A percentile compares a stretch with the other conserved stretches of the same genome.
Conservation (phyloP, 37 sponge, comb jelly and placozoan species). For the Agelas oroides region DNA sequence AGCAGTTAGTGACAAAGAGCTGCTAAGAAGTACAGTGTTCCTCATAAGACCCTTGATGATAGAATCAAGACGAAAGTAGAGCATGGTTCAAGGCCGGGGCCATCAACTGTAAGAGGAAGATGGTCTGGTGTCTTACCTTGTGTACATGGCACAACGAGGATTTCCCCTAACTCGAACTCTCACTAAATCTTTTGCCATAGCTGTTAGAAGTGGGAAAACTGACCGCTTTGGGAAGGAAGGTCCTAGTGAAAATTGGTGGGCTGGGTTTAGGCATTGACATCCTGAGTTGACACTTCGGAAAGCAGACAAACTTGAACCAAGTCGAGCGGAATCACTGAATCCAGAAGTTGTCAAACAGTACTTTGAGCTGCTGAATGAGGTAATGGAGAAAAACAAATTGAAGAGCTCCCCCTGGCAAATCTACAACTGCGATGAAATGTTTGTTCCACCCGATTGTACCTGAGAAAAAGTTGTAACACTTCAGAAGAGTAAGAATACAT, state of each 20-base stretch:
- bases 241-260: conserved; percentile 11
- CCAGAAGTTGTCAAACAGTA: not conserved
- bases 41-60: conserved; percentile 14
- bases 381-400: conserved; percentile 2
- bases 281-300: too few species aligned
- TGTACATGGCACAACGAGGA: too few species aligned
- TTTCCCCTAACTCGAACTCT: too few species aligned
- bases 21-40: not conserved
- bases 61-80: not conserved
- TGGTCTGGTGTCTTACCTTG: too few species aligned
- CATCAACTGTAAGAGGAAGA: too few species aligned
- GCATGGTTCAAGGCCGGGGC: conserved; percentile 5
- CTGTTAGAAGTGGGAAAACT: not conserved
- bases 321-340: conserved; percentile 1
- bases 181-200: not conserved
- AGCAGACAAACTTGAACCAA: conserved; percentile 1
- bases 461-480: not conserved
- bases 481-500: too few species aligned
- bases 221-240: not conserved
- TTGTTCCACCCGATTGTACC: not conserved
- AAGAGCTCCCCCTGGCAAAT: not conserved
- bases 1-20: not conserved
- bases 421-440: conserved; percentile 32
- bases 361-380: not conserved
- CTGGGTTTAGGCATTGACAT: not conserved